A percentile compares a stretch with the other conserved stretches of the same genome.
These are phyloP conservation scores for Globodera ellingtonae DNA, from an alignment of 1,140 invertebrate genomes.

Conservation along the genomic window DNA sequence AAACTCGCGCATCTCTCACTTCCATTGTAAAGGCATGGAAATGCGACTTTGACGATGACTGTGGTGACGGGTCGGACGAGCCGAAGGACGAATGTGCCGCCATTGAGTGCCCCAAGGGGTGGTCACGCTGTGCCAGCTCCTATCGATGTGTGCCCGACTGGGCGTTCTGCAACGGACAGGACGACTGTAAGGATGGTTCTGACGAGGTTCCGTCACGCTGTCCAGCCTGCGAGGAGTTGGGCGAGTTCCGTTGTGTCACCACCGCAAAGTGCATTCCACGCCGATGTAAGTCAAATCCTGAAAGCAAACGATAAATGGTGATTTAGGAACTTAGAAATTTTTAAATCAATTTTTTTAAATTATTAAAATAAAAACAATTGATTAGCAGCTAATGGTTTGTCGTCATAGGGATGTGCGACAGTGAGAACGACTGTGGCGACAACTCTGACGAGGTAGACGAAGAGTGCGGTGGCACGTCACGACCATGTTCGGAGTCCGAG, in stretches of 20 bases:
- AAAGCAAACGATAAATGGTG: no score
- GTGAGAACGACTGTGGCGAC: slow-evolving; percentile 54
- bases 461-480: slow-evolving; percentile 54
- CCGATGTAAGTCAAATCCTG: slow-evolving; percentile 77
- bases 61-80: slow-evolving; percentile 80
- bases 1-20: no score
- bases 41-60: slow-evolving; percentile 81
- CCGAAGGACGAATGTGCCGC: slow-evolving; percentile 33
- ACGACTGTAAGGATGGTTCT: slow-evolving; percentile 61
- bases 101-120: slow-evolving; percentile 46
- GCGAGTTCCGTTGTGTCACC: slow-evolving; percentile 62
- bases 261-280: slow-evolving; percentile 88
- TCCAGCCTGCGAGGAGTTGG: slow-evolving; percentile 59
- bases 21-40: slow-evolving; percentile 70
- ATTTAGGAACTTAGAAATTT: no score
- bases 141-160: slow-evolving; percentile 65
- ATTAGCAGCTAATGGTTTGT: neutral
- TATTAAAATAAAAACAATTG: neutral
- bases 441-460: slow-evolving; percentile 61
- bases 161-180: slow-evolving; percentile 65
- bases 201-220: slow-evolving; percentile 53
- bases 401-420: slow-evolving; percentile 77
- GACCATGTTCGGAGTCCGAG: slow-evolving; percentile 71
- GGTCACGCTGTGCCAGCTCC: slow-evolving; percentile 55
- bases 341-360: no score